These are phyloP conservation scores for Lordiphosa andalusiaca DNA, from an alignment of 2,888 invertebrate species.

Conservation along the genomic window DNA sequence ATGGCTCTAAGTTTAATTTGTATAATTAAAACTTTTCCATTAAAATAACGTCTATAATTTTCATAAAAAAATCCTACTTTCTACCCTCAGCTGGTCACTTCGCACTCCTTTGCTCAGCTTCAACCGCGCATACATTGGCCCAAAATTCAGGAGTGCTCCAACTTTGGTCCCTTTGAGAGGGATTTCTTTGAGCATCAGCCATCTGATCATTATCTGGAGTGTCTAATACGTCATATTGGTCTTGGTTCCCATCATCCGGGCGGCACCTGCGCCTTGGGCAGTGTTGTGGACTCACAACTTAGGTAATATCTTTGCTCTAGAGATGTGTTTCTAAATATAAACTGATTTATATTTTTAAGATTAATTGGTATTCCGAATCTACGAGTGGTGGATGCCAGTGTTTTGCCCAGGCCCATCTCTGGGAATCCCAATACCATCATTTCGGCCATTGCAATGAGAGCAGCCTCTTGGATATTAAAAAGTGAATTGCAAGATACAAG, in stretches of 20 bases:
- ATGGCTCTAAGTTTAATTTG: too few relatives aligned
- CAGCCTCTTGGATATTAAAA: conserved; percentile 83
- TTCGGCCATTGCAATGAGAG: conserved; percentile 85
- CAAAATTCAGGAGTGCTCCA: conserved; percentile 82
- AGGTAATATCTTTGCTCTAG: conserved; percentile 80
- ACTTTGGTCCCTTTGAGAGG: conserved; percentile 81
- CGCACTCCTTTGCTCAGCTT: conserved; percentile 83
- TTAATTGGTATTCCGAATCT: conserved; percentile 84
- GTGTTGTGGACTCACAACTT: conserved; percentile 86
- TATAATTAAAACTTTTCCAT: too few relatives aligned
- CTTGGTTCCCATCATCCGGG: conserved; percentile 90
- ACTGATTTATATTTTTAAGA: conserved; percentile 76
- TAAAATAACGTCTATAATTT: too few relatives aligned
- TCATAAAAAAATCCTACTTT: too few relatives aligned
- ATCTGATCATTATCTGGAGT: conserved; percentile 83
- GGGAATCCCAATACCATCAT: conserved; percentile 88
- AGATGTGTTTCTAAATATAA: too few relatives aligned
- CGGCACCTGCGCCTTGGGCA: conserved; percentile 89
- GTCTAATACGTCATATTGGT: conserved; percentile 84
- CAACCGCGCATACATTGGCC: conserved; percentile 86
- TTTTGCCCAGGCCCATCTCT: conserved; percentile 88
- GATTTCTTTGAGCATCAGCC: conserved; percentile 75
- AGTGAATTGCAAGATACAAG: conserved; percentile 74
- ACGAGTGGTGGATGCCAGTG: conserved; percentile 89
- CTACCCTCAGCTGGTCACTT: conserved; percentile 77